These are phyloP conservation scores for Acipenser oxyrinchus DNA, from an alignment of 2,797 vertebrate genomes.

Conservation along the genomic window DNA sequence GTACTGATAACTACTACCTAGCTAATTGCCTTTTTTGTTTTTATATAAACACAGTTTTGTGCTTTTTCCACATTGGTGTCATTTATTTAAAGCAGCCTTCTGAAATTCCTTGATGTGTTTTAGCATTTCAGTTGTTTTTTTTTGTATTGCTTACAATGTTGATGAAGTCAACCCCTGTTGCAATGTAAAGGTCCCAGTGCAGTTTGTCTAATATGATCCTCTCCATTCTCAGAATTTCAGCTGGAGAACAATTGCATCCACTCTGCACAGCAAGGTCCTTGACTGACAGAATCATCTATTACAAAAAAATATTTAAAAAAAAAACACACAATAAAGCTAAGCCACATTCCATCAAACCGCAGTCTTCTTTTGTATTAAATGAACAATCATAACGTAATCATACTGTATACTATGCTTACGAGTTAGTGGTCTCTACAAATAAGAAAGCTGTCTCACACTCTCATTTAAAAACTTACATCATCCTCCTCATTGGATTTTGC, in stretches of 20 bases:
- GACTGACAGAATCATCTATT: conserved; percentile 74
- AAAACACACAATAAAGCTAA: conserved; percentile 57
- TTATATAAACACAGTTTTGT: too few species aligned
- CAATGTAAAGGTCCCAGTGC: conserved; percentile 74
- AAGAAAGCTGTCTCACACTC: too few species aligned
- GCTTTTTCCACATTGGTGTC: too few species aligned
- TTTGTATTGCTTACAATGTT: conserved; percentile 65
- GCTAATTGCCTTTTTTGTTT: too few species aligned
- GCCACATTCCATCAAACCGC: conserved; percentile 40
- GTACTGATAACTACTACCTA: too few species aligned
- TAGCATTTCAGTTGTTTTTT: conserved; percentile 23
- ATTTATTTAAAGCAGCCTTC: too few species aligned
- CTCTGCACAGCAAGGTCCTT: conserved; percentile 67
- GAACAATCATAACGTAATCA: too few species aligned
- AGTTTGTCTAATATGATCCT: conserved; percentile 76
- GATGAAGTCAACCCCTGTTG: conserved; percentile 75
- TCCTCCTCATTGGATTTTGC: conserved; percentile 74
- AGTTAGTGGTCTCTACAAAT: too few species aligned
- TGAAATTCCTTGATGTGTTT: too few species aligned
- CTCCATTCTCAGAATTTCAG: conserved; percentile 80
- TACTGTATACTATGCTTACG: neutral
- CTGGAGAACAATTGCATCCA: conserved; percentile 67
- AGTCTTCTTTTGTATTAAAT: conserved; percentile 11
- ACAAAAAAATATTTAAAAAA: conserved; percentile 25
- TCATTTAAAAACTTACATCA: conserved; percentile 45